Base-by-base conservation (phyloP, 2,113 vertebrate species). In the Actinemys pallida region DNA sequence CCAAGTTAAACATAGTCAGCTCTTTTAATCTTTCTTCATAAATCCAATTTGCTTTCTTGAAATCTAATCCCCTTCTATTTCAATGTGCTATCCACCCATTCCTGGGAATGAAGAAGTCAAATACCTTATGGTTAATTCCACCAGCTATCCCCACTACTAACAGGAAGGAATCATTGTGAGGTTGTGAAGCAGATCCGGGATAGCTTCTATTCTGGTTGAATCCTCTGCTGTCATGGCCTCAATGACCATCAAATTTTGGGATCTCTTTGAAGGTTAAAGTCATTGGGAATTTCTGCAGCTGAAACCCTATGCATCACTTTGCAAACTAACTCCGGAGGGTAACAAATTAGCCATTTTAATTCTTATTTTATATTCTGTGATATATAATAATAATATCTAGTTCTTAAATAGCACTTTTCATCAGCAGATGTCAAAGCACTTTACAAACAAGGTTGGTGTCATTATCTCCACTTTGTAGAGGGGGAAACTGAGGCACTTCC, bases 1-100 rank as follows among this genome's bases (percentile, higher is more conserved):
- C 96, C 96, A 97, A 97, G 93, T 88, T 94, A 97, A 97, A 96
- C 90, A 97, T 93, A 97, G 97, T 96, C 97, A 94, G 93, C 81
- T 95, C 94, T 97, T 97, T 96, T 87, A 95, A 97, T 97, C 95
- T 97, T 95, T 89, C 76, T 95, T 81, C 87, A 92, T 95, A 97
- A 96, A 97, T 95, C 89, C 92, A 95, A 80, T 88, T 93, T 94
- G 75, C 93, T 94, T 93, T 96, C 92, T 94, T 92, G 93, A 97
- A 96, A 94, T 93, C 85, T 95, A 97, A 95, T 83, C 65, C 57
- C 53, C 35, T 94, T 95, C 90, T 94, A 57, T 81, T 95, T 42
- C 81, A 97, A 14, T 94, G 92, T 16, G 93, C 96, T 88, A 59
- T 95, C 85, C 93, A 94, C 90, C 47, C 88, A 95, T 83, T 45